Base-by-base conservation (phyloP, 2,797 vertebrate species). In the Erethizon dorsatum region DNA sequence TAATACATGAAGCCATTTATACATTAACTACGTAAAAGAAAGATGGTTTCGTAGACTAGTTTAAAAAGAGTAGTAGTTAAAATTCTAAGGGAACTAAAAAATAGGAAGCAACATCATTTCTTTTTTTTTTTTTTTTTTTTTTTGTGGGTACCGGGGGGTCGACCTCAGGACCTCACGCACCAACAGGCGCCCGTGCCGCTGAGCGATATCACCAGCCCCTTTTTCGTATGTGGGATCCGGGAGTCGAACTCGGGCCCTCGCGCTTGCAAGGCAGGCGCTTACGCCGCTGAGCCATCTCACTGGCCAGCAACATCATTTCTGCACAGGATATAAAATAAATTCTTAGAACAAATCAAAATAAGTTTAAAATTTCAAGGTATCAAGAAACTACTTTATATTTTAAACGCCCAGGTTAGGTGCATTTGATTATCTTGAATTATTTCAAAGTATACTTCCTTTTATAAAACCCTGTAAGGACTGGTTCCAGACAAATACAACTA, bases 401-500 rank as follows among this genome's bases (percentile, higher is more conserved):
- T 83, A 56, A 95, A 67, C 1, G 22, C 1, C 3, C 17, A 18
- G 2, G 18, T 33, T 96, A 63, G 26, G 17, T 31, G 2, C 18
- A 83, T 57, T 93, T 90, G 28, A 94, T 54, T 93, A 82, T 93
- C 86, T 78, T 88, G 5, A 96, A 87, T 91, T 41, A 78, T 15
- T 88, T 94, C 12, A 88, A 80, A 52, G 52, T 84, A 10, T 87
- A 73, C 24, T 87, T 83, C 6, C 13, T 10, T 17, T 85, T 54
- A 28, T 63, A 33, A 77, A 94, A 83, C 47, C 5, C 14, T 63
- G 15, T 67, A 78, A 8, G 26, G 28, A 73, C 10, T 67, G 77
- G 65, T 24, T 83, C n/a, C 14, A 94, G 15, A 80, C 13, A 69
- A 87, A 88, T 45, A 83, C 28, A 89, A 82, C 3, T 92, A 69